These are phyloP conservation scores for Pseudorectes ferrugineus DNA, from an alignment of 2,113 vertebrate genomes.

Conservation along the genomic window DNA sequence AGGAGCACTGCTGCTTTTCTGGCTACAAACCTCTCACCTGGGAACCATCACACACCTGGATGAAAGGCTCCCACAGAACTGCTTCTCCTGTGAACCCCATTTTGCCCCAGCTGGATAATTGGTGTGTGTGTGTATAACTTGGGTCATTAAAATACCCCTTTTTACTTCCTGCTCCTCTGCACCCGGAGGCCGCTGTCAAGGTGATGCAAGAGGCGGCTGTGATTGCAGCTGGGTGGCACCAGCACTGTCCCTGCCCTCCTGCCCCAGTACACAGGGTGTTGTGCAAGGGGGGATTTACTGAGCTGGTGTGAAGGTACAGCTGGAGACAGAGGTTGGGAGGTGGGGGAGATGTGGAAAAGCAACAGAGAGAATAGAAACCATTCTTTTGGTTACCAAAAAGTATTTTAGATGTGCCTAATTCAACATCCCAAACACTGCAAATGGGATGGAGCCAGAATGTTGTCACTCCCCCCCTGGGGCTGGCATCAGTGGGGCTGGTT, in stretches of 20 bases:
- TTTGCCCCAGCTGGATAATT: neutral
- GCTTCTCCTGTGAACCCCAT: neutral
- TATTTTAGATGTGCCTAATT: neutral
- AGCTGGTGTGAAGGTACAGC: neutral
- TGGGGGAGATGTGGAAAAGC: neutral
- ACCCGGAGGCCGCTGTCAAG: accelerated
- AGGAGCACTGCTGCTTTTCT: neutral
- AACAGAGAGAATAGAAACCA: neutral
- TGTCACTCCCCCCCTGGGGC: neutral
- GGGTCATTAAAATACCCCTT: neutral
- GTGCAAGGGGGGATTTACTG: neutral
- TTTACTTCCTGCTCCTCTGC: neutral
- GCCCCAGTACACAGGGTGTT: accelerated
- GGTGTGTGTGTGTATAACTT: neutral
- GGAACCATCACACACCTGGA: neutral
- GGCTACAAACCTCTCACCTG: neutral
- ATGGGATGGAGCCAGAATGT: neutral
- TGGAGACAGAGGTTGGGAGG: neutral
- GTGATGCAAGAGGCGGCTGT: neutral
- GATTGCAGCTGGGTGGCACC: neutral
- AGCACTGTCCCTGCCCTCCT: neutral
- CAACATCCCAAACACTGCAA: neutral
- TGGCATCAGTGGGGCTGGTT: neutral
- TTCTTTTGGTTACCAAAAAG: neutral
- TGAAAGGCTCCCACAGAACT: neutral